phyloP scores from a whole-genome alignment of 2,113 vertebrate species.

The Falcunculus frontatus region DNA sequence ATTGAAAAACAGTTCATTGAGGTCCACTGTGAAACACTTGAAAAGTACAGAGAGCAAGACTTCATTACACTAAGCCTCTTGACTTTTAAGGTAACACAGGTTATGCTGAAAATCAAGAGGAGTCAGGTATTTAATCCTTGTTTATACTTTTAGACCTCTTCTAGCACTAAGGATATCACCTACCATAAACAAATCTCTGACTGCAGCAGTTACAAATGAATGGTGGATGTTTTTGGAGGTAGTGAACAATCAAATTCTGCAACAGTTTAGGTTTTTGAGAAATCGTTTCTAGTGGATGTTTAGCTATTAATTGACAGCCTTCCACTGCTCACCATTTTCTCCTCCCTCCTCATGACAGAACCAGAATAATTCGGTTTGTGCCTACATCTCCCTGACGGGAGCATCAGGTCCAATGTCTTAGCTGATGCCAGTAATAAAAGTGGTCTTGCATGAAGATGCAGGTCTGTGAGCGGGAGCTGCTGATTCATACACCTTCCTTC shows the following conservation, averaged over 20 bases:
- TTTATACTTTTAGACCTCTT: not conserved
- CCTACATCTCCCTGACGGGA: not conserved
- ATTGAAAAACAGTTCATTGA: not conserved
- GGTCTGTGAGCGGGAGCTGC: not conserved
- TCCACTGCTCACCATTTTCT: not conserved
- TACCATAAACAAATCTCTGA: not conserved
- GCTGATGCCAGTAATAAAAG: not conserved
- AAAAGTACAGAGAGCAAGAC: not conserved
- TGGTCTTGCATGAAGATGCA: not conserved
- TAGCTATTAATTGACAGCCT: not conserved
- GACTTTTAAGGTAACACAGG: not conserved
- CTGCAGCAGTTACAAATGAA: accelerated
- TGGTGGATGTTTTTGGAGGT: not conserved
- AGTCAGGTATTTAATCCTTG: not conserved
- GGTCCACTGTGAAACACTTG: not conserved
- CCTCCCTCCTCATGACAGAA: not conserved
- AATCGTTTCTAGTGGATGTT: not conserved
- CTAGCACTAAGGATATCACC: not conserved
- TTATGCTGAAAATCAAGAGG: not conserved
- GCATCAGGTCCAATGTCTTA: not conserved
- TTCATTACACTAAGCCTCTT: not conserved
- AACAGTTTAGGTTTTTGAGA: not conserved
- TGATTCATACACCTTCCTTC: not conserved
- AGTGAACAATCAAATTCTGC: not conserved
- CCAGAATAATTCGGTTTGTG: not conserved